Base-by-base conservation (phyloP, 2,888 invertebrate genomes). In the Eilema caniola region DNA sequence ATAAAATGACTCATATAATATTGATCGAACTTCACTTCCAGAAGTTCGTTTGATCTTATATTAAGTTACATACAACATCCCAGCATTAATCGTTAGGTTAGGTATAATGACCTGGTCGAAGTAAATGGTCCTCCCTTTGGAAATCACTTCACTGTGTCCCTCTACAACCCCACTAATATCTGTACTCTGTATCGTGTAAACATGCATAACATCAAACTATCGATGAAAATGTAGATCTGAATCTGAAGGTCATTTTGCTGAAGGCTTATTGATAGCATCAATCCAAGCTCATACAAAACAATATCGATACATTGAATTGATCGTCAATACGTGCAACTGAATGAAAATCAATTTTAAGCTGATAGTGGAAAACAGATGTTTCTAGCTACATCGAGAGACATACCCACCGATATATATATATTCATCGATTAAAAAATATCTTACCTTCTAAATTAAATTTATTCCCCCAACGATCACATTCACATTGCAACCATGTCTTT, bases 401-500 rank as follows among this genome's bases (percentile, higher is more conserved):
- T 60, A 28, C 63, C 47, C 64, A 62, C 62, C 68, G 37, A 63
- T 23, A 8, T 37, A 16, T 16, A 24, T 56, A 28, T 16, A 41
- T 23, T 16, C 10, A 25, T 10, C 3, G 8, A 25, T 23, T 16
- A 57, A 8, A 57, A 59, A 25, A 20, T 59, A 65, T 60, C 68
- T 95, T 96, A 97, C 97, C 97, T 97, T 97, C 97, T 90, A 97
- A 95, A 95, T 97, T 97, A 93, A 97, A 97, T 93, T 97, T 97
- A 87, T 97, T 96, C 83, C 98, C 98, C 98, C 98, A 98, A 85
- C 97, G 97, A 92, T 98, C 98, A 91, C 98, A 98, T 95, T 98
- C 98, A 89, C 97, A 98, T 92, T 98, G 98, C 85, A 98, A 95
- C 98, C 98, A 98, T 80, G 98, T 98, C 93, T 98, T 98, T 92